A percentile compares a stretch with the other conserved stretches of the same genome.
Conservation (phyloP, 2,113 vertebrate genomes). For the Phycodurus eques region DNA sequence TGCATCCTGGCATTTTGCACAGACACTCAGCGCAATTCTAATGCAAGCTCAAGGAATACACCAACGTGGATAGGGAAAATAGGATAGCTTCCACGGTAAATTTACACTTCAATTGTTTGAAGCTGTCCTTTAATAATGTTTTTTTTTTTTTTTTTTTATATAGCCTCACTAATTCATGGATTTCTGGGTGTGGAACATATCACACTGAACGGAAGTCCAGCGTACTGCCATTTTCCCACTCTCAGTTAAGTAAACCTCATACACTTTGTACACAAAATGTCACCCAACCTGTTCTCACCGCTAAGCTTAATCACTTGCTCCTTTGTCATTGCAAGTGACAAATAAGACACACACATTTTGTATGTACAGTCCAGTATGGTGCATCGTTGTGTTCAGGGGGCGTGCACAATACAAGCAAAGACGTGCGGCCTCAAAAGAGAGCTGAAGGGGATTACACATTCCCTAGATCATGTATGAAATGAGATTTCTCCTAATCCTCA, state of each 20-base stretch:
- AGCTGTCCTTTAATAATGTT: not conserved
- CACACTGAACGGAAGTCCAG: too few relatives aligned
- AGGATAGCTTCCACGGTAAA: not conserved
- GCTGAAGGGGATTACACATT: slow-evolving; percentile 58
- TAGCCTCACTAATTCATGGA: too few relatives aligned
- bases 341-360: not conserved
- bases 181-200: too few relatives aligned
- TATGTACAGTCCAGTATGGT: not conserved
- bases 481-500: slow-evolving; percentile 56
- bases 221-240: not conserved
- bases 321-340: not conserved
- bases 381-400: not conserved
- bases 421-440: slow-evolving; percentile 36
- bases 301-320: not conserved
- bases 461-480: slow-evolving; percentile 46
- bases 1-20: not conserved
- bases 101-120: not conserved
- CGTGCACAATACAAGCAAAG: not conserved
- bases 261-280: not conserved
- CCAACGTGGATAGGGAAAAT: not conserved
- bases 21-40: not conserved
- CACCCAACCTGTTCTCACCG: not conserved
- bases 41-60: not conserved
- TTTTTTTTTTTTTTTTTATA: not conserved
- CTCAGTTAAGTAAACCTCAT: not conserved